Conservation (phyloP, 2,797 vertebrate species). For the Cuniculus paca region DNA sequence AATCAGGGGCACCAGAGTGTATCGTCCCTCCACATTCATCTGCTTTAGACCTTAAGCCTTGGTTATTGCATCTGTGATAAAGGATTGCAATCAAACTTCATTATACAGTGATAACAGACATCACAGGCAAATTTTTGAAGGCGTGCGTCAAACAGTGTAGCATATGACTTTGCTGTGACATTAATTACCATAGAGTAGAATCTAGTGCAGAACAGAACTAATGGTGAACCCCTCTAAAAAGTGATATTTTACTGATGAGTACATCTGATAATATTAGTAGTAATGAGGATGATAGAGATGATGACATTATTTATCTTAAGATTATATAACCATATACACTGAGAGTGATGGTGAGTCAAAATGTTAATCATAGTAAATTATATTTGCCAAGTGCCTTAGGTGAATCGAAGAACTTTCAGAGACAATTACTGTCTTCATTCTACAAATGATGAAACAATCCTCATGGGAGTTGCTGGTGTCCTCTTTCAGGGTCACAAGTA, state of each 20-base stretch:
- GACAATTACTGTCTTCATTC: neutral
- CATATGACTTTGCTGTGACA: neutral
- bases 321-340: neutral
- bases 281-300: neutral
- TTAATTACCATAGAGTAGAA: neutral
- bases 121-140: neutral
- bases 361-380: neutral
- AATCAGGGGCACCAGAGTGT: neutral
- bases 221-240: neutral
- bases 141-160: neutral
- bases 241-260: neutral
- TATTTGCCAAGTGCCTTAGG: neutral
- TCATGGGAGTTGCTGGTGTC: neutral
- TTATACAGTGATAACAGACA: neutral
- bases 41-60: neutral
- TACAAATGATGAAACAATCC: neutral
- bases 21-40: neutral
- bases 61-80: neutral
- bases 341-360: neutral
- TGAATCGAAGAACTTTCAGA: neutral
- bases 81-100: neutral
- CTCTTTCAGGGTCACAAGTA: neutral
- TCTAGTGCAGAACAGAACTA: neutral
- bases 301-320: neutral
- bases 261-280: neutral